Evolutionary conservation across 2,797 vertebrate species (phyloP).

Genomic region (Cossypha dichroa): DNA sequence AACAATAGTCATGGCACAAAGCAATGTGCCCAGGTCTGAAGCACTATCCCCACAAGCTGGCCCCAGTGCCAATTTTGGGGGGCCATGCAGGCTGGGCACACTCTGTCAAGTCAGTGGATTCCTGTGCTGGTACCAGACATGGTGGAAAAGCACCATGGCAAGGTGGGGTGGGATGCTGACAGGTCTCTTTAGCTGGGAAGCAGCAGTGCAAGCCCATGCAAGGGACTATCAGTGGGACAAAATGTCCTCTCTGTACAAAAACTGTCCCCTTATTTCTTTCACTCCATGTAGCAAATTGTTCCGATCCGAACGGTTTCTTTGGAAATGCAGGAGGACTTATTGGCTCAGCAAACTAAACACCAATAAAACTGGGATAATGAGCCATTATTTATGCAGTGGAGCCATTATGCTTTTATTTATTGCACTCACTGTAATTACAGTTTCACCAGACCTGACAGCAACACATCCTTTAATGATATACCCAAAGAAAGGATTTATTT

Average conservation of each 20-base stretch:
- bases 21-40: not conserved
- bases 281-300: not conserved
- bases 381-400: constrained; percentile 52
- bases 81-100: not conserved
- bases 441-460: constrained; percentile 40
- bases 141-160: not conserved
- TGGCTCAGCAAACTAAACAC: constrained; percentile 25
- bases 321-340: not conserved
- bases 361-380: constrained; percentile 53
- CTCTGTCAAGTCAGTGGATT: not conserved
- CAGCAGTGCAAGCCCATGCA: not conserved
- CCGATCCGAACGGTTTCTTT: not conserved
- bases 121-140: not conserved
- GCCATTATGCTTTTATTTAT: constrained; percentile 60
- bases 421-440: constrained; percentile 53
- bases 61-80: not conserved
- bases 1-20: not conserved
- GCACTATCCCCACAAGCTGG: not conserved
- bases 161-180: not conserved
- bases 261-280: not conserved
- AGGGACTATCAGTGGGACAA: not conserved
- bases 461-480: constrained; percentile 30
- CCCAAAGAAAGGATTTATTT: constrained; percentile 21
- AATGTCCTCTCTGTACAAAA: not conserved
- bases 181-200: not conserved